Conservation (phyloP, 2,113 vertebrate genomes). For the Mastomys natalensis region DNA sequence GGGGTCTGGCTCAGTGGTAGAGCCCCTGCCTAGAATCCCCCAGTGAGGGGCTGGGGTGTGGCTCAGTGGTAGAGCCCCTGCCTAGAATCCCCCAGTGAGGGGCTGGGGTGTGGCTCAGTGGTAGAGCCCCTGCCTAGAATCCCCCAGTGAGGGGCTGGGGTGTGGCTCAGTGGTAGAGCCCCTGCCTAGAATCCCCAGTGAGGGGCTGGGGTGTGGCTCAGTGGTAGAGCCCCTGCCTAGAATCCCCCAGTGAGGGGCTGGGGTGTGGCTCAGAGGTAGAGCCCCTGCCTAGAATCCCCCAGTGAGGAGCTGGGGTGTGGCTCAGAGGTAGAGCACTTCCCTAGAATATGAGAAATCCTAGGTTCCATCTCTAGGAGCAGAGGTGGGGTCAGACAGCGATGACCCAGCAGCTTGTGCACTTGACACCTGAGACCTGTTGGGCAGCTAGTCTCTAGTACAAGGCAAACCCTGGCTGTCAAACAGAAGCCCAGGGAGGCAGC, state of each 20-base stretch:
- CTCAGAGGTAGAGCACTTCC: neutral
- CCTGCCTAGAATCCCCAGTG: neutral
- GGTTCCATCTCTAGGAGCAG: neutral
- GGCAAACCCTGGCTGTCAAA: neutral
- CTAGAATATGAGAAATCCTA: neutral
- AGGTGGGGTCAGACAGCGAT: no score
- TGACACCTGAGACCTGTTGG: neutral
- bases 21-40: neutral
- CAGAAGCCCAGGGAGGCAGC: conserved; percentile 13
- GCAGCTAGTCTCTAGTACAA: neutral
- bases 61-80: neutral
- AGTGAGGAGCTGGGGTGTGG: neutral
- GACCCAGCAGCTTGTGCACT: no score
- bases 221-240: neutral
- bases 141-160: neutral
- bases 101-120: neutral
- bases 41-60: neutral
- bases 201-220: neutral
- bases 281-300: neutral
- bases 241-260: neutral
- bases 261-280: neutral
- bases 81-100: no score
- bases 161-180: neutral
- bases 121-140: neutral
- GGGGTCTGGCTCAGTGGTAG: neutral